Evolutionary conservation across 2,797 vertebrate genomes (phyloP).

Genomic region (Megalops cyprinoides): DNA sequence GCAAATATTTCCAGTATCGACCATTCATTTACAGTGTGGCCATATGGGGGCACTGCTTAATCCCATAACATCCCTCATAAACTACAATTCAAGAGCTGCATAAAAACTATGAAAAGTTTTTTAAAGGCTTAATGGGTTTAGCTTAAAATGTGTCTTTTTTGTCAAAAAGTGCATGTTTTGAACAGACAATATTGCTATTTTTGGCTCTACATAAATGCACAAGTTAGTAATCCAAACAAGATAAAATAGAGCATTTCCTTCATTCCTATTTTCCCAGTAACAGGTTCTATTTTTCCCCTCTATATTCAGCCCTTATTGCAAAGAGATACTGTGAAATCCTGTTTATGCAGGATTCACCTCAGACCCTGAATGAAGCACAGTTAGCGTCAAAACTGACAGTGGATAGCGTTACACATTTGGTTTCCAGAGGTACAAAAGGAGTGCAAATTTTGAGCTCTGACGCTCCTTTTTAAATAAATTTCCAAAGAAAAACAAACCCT

Average conservation of each 20-base stretch:
- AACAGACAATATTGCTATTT: constrained; percentile 27
- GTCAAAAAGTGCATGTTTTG: constrained; percentile 56
- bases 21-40: constrained; percentile 41
- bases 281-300: too few relatives aligned
- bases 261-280: too few relatives aligned
- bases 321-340: not conserved
- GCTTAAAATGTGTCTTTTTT: constrained; percentile 48
- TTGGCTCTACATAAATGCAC: not conserved
- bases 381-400: too few relatives aligned
- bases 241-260: too few relatives aligned
- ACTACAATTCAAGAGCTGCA: not conserved
- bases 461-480: not conserved
- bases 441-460: not conserved
- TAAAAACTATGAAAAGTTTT: not conserved
- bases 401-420: not conserved
- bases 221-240: not conserved
- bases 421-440: not conserved
- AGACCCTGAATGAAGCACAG: not conserved
- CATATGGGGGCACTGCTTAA: constrained; percentile 6
- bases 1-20: too few relatives aligned
- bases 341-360: not conserved
- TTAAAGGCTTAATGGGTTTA: constrained; percentile 54
- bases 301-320: not conserved
- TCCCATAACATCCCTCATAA: not conserved
- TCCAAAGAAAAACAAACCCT: not conserved